Evolutionary conservation across 2,113 vertebrate genomes (phyloP).

Genomic region (Semicossyphus pulcher): DNA sequence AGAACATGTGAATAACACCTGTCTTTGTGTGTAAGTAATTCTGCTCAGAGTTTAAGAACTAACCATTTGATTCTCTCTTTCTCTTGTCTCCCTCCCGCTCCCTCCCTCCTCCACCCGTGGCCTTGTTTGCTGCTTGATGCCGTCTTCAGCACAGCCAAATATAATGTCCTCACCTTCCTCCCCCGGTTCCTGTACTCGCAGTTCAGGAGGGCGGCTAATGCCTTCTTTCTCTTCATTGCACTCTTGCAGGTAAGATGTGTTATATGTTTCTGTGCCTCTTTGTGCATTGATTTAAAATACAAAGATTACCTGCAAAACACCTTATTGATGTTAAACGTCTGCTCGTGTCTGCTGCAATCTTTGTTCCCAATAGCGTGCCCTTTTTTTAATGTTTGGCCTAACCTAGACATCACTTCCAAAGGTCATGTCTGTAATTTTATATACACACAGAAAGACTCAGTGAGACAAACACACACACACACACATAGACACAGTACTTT

Average conservation of each 20-base stretch:
- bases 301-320: background rate
- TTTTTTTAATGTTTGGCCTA: slow-evolving; percentile 14
- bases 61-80: slow-evolving; percentile 31
- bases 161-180: slow-evolving; percentile 97
- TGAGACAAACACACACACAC: slow-evolving; percentile 2
- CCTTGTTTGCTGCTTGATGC: slow-evolving; percentile 10
- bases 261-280: background rate
- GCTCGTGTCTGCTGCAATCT: background rate
- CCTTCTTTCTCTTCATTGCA: slow-evolving; percentile 99
- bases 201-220: slow-evolving; percentile 98
- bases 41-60: background rate
- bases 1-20: no score
- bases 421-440: slow-evolving; percentile 62
- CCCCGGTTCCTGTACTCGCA: slow-evolving; percentile 99
- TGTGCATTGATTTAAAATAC: slow-evolving; percentile 1
- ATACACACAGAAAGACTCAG: slow-evolving; percentile 9
- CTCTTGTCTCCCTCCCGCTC: slow-evolving; percentile 12
- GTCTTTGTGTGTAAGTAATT: background rate
- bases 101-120: background rate
- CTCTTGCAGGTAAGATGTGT: slow-evolving; percentile 93
- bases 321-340: background rate
- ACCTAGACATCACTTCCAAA: slow-evolving; percentile 44
- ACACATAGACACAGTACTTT: slow-evolving; percentile 20
- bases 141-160: slow-evolving; percentile 95
- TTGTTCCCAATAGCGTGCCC: background rate